Evolutionary conservation across 2,113 vertebrate species (phyloP).

Genomic region (Eulemur rufifrons): DNA sequence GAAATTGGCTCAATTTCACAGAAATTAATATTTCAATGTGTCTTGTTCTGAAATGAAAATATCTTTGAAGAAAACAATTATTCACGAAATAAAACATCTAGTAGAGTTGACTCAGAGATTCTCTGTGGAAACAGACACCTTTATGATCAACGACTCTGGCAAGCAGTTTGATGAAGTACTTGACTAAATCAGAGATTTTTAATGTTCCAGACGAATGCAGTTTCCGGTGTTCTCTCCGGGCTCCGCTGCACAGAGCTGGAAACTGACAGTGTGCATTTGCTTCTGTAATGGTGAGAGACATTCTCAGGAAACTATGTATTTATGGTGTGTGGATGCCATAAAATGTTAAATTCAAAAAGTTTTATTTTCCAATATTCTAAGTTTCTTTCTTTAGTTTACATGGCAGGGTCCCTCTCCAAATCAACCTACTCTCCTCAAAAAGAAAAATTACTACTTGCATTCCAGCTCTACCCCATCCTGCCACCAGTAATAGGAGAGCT

Average conservation of each 20-base stretch:
- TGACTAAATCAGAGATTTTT: slow-evolving; percentile 56
- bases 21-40: slow-evolving; percentile 60
- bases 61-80: slow-evolving; percentile 55
- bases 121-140: slow-evolving; percentile 46
- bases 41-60: slow-evolving; percentile 54
- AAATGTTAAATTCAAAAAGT: not conserved
- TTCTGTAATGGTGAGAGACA: not conserved
- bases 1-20: slow-evolving; percentile 31
- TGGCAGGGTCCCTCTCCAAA: not conserved
- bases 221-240: not conserved
- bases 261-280: not conserved
- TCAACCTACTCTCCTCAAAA: not conserved
- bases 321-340: not conserved
- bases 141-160: slow-evolving; percentile 31
- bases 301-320: not conserved
- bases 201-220: slow-evolving; percentile 22
- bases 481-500: too few species aligned
- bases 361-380: slow-evolving; percentile 35
- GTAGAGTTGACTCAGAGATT: slow-evolving; percentile 6
- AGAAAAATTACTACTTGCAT: not conserved
- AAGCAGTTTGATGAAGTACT: slow-evolving; percentile 28
- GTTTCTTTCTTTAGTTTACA: not conserved
- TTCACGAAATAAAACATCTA: slow-evolving; percentile 61
- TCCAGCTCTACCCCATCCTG: not conserved
- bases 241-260: not conserved